Evolutionary conservation across 1,140 invertebrate species (phyloP), one percentile per base, ranked within the genome.

Genomic region (Temnothorax nylanderi): DNA sequence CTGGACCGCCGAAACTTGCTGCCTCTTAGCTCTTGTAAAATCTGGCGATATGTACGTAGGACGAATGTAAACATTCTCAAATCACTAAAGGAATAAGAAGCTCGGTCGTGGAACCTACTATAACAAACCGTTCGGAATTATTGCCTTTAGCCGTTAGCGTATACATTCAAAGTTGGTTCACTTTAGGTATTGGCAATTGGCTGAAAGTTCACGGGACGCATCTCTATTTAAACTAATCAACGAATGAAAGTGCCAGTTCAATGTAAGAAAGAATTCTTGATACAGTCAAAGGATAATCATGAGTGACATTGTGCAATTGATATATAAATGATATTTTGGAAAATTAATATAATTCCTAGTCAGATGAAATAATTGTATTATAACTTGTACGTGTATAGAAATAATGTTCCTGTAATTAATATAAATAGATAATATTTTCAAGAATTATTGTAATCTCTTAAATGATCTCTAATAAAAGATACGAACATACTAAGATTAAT

Each of bases 1-100:
- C 81, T 69, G 87, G 49, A 69, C 37, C 49, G 54, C n/a, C 69
- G 60, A 87, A 88, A 80, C 60, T 86, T 1, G 8, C 56, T 74
- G 47, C 4, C 51, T 56, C 21, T 58, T 75, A 62, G 13, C 37
- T 58, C 64, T 75, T 58, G 51, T 26, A 87, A 77, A 86, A 81
- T 88, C 69, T 71, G 72, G 34, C 60, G 47, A 69, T 32, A 62
- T 37, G 65, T 74, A 69, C 60, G 37, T 54, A 60, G 34, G 67
- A 49, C 58, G 67, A 86, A 58, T 69, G 75, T 71, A 44, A 86
- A 58, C 34, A 69, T 87, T 81, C 32, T 75, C 41, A 80, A 71
- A 86, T 65, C 56, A 32, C 51, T 41, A 3, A 18, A 49, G 49
- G 76, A 26, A 26, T 26, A 26, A 87, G 32, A 72, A 49, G 60